phyloP scores from a whole-genome alignment of 64 coral and sea anemone species.

The Montipora capricornis region DNA sequence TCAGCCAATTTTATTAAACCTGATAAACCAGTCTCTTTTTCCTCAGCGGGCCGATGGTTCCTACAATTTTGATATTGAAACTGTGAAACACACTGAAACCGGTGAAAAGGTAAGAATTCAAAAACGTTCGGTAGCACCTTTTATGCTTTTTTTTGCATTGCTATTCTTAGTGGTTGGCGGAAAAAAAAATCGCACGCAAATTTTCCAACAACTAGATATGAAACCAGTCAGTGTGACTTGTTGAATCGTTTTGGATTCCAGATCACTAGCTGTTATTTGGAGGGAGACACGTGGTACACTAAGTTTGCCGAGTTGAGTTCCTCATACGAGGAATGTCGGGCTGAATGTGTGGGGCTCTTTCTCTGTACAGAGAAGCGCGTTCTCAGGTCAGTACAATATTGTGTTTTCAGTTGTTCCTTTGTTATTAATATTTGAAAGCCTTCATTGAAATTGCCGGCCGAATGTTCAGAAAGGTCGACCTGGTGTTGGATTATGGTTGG shows the following conservation, averaged over 20 bases:
- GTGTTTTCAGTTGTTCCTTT: neutral
- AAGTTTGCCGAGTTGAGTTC: conserved; percentile 93
- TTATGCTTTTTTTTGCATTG: neutral
- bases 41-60: conserved; percentile 80
- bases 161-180: too few relatives aligned
- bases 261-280: conserved; percentile 90
- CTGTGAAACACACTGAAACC: conserved; percentile 85
- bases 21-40: neutral
- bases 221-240: neutral
- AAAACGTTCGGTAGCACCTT: neutral
- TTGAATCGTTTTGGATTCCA: conserved; percentile 6
- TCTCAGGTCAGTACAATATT: conserved; percentile 57
- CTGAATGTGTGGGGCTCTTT: conserved; percentile 97
- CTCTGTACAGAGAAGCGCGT: conserved; percentile 84
- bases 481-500: too few relatives aligned
- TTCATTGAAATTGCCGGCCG: neutral
- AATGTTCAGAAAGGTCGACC: too few relatives aligned
- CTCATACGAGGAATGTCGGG: conserved; percentile 95
- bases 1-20: too few relatives aligned
- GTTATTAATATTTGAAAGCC: neutral
- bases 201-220: neutral
- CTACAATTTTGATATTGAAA: conserved; percentile 87
- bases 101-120: conserved; percentile 78
- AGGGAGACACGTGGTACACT: conserved; percentile 92
- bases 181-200: neutral